phyloP scores from a whole-genome alignment of 2,888 invertebrate genomes.

The Norana najaformis region DNA sequence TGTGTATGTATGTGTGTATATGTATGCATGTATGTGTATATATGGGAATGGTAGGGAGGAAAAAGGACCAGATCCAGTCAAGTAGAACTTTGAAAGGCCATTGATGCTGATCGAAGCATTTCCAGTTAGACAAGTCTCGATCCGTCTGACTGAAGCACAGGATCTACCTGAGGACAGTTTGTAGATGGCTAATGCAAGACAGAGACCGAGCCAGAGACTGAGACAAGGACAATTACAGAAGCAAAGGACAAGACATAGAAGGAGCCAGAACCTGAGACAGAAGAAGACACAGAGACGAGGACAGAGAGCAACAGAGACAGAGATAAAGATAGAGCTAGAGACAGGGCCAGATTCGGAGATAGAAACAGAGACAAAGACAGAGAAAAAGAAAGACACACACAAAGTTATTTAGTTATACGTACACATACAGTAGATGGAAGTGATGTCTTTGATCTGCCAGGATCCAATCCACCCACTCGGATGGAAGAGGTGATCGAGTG shows the following conservation, averaged over 20 bases:
- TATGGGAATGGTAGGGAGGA: no score
- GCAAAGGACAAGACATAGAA: not conserved
- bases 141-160: no score
- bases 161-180: no score
- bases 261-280: conserved; percentile 27
- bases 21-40: no score
- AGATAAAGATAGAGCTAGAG: conserved; percentile 30
- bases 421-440: no score
- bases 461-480: not conserved
- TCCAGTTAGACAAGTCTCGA: no score
- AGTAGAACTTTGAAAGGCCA: no score
- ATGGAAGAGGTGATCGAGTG: not conserved
- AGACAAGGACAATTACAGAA: not conserved
- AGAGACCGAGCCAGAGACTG: not conserved
- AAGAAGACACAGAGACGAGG: conserved; percentile 2
- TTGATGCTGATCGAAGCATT: no score
- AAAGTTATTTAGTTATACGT: no score
- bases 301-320: conserved; percentile 31
- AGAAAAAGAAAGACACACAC: conserved; percentile 25
- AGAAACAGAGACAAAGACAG: conserved; percentile 30
- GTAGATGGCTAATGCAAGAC: not conserved
- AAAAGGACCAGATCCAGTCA: no score
- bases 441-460: not conserved
- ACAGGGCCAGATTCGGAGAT: conserved; percentile 33
- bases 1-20: no score